These are phyloP conservation scores for Carduelis carduelis DNA, from an alignment of 2,797 vertebrate species.

Conservation along the genomic window DNA sequence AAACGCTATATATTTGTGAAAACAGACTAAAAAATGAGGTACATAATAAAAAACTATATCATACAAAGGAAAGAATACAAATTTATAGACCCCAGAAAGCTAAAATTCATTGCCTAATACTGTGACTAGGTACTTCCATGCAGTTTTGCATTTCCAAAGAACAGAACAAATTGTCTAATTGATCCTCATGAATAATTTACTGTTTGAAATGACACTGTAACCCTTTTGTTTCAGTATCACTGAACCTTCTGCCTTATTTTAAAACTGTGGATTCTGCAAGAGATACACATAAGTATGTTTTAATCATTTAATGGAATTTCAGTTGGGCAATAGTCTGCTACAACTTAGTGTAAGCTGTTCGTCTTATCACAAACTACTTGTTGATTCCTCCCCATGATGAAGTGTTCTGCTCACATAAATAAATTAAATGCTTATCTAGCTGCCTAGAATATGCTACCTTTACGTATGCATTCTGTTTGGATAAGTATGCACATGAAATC, in stretches of 20 bases:
- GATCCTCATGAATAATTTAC: conserved; percentile 57
- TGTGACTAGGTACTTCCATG: not conserved
- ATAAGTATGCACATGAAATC: not conserved
- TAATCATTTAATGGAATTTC: not conserved
- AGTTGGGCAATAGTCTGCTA: not conserved
- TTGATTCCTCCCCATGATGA: not conserved
- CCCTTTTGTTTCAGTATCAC: not conserved
- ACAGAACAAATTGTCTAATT: conserved; percentile 43
- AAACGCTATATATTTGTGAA: not conserved
- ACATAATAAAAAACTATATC: not conserved
- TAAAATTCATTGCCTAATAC: not conserved
- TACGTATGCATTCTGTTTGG: not conserved
- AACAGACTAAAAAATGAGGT: not conserved
- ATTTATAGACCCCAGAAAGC: not conserved
- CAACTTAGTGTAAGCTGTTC: not conserved
- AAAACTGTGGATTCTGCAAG: not conserved
- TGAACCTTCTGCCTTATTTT: not conserved
- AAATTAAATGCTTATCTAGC: not conserved
- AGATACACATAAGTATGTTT: not conserved
- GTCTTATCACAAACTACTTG: not conserved
- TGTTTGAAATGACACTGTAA: conserved; percentile 8
- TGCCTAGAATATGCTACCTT: not conserved
- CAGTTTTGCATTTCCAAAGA: conserved; percentile 11
- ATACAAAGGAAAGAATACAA: not conserved
- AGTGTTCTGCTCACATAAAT: not conserved